Percentiles rank a stretch among this genome's conserved stretches.
phyloP scores from a whole-genome alignment of 2,113 vertebrate species.

The Phaethornis superciliosus region DNA sequence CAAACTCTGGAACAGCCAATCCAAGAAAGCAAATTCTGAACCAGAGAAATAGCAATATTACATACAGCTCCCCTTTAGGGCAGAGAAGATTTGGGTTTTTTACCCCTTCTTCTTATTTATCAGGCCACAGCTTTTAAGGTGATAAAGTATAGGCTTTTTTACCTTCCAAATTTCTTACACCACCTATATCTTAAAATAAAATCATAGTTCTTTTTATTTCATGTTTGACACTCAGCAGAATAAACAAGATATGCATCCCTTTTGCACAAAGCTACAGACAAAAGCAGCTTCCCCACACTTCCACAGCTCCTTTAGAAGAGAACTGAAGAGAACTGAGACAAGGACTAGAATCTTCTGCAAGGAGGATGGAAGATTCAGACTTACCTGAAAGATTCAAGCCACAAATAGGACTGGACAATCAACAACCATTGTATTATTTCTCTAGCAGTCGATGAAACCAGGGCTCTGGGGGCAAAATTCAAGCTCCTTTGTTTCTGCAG shows the following conservation, averaged over 20 bases:
- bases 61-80: accelerated
- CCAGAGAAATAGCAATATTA: not conserved
- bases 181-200: not conserved
- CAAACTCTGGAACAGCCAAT: not conserved
- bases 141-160: not conserved
- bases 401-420: accelerated
- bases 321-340: too few relatives aligned
- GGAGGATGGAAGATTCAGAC: accelerated
- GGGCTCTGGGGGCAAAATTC: accelerated
- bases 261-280: accelerated
- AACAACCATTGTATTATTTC: accelerated
- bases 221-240: not conserved
- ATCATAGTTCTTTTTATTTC: not conserved
- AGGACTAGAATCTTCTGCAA: accelerated
- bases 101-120: accelerated
- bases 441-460: accelerated
- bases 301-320: not conserved
- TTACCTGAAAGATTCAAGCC: not conserved
- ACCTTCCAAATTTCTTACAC: not conserved
- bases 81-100: accelerated
- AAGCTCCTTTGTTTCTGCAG: accelerated
- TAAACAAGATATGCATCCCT: accelerated
- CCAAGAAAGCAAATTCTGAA: not conserved
- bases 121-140: not conserved
- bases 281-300: not conserved